phyloP scores from a whole-genome alignment of 2,113 vertebrate genomes.

The Irena cyanogastra region DNA sequence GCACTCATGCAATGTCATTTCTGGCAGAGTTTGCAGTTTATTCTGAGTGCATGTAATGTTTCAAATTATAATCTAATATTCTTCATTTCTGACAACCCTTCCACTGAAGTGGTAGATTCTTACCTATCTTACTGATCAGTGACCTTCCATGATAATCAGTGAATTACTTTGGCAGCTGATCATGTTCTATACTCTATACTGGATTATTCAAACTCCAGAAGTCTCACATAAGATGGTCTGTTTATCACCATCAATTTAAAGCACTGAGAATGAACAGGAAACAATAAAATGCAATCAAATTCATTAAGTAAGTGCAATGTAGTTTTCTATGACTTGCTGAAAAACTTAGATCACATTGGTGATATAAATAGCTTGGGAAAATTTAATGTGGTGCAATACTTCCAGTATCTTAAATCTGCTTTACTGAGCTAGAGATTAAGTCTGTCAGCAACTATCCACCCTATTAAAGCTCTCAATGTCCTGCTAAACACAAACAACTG shows the following conservation, averaged over 20 bases:
- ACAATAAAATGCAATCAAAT: neutral
- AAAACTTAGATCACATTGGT: neutral
- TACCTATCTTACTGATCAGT: neutral
- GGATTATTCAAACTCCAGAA: neutral
- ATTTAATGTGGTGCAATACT: neutral
- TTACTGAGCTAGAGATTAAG: neutral
- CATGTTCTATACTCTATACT: neutral
- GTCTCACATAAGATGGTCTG: neutral
- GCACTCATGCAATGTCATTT: neutral
- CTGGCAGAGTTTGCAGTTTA: neutral
- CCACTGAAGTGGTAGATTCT: neutral
- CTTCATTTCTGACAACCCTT: neutral
- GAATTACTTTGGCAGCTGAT: neutral
- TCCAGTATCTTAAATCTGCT: neutral
- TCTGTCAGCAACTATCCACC: neutral
- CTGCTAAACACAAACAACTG: neutral
- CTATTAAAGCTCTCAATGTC: neutral
- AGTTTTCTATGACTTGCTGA: neutral
- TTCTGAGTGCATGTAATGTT: neutral
- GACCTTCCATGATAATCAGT: neutral
- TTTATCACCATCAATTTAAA: neutral
- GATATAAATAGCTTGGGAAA: neutral
- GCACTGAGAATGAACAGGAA: neutral
- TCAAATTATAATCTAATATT: neutral
- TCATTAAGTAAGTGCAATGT: neutral